Base-by-base conservation (phyloP, 1,140 invertebrate genomes). In the Atta colombica region DNA sequence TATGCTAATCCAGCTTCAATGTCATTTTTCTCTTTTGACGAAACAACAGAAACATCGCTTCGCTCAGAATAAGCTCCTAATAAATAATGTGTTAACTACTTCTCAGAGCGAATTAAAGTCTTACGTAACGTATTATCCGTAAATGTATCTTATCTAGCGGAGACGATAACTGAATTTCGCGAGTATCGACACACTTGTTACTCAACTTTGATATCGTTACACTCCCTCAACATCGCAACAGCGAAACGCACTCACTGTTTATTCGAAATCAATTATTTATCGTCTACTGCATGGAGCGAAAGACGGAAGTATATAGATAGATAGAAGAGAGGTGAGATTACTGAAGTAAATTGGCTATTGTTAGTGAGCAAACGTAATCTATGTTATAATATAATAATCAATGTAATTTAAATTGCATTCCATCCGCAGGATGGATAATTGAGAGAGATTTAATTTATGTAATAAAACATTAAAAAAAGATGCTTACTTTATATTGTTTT, bases 1-100 rank as follows among this genome's bases (percentile, higher is more conserved):
- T 25, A 49, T 45, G 65, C 28, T 84, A 74, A 84, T 84, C 69
- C 69, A 21, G 60, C 80, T 51, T 49, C 39, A 51, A 61, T 75
- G 69, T 84, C 69, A 74, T 49, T 74, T 63, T n/a, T 51, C 66
- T 58, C 66, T 81, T 58, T 58, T 25, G 35, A 71, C 25, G 14
- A n/a, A 39, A 16, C 45, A 45, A 16, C 35, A 4, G 14, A 25
- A 21, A 18, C 31, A 2, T 16, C 6, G 25, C 16, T 18, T 12
- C 12, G 7, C 14, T 49, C 14, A 75, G 28, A 71, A 39, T 71
- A 71, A 55, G 69, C 58, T 39, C 7, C 2, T 35, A 21, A 74
- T 61, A 84, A 84, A 74, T 39, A 82, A 49, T 61, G 25, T 18
- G 53, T 49, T 60, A 60, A 69, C 18, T 74, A 45, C 14, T 61